Evolutionary conservation across 2,888 invertebrate genomes (phyloP).

Genomic region (Idaea aversata): DNA sequence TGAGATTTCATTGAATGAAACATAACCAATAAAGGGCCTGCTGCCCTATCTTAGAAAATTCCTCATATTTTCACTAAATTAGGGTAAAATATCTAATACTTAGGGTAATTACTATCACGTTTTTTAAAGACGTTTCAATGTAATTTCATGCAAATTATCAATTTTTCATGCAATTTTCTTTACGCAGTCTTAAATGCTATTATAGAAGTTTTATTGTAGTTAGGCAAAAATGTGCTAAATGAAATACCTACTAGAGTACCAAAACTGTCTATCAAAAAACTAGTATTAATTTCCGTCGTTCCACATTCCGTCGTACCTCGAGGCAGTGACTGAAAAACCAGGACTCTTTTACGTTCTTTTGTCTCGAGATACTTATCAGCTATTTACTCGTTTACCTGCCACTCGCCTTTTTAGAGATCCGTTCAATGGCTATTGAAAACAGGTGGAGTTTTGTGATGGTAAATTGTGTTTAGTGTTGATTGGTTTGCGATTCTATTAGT

Average conservation of each 20-base stretch:
- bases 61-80: too few species aligned
- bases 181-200: neutral
- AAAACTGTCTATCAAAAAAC: neutral
- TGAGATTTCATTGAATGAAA: too few species aligned
- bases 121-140: too few species aligned
- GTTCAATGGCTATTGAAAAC: neutral
- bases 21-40: too few species aligned
- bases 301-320: neutral
- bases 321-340: conserved; percentile 41
- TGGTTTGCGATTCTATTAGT: neutral
- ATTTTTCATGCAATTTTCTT: neutral
- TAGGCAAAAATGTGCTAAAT: neutral
- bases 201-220: neutral
- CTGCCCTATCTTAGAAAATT: too few species aligned
- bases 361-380: conserved; percentile 74
- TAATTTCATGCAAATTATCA: too few species aligned
- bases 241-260: neutral
- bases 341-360: conserved; percentile 56
- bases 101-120: too few species aligned
- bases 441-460: neutral
- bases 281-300: neutral
- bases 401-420: conserved; percentile 14
- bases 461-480: neutral
- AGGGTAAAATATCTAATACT: too few species aligned
- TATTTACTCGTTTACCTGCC: conserved; percentile 69